phyloP scores from a whole-genome alignment of 2,113 vertebrate species.

The Zeus faber region DNA sequence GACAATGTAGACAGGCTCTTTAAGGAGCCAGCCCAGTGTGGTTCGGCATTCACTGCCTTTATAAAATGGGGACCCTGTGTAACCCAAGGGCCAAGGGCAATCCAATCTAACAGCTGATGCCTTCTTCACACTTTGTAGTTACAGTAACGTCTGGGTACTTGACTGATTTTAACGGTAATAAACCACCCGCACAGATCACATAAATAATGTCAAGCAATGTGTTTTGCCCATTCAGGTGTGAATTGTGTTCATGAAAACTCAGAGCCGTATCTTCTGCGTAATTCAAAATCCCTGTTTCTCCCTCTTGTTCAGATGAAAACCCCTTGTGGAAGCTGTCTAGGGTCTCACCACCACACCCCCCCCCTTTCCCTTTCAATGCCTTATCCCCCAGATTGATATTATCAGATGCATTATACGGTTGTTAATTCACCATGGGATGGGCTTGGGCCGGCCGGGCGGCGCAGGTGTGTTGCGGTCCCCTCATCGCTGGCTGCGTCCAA shows the following conservation, averaged over 20 bases:
- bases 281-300: conserved; percentile 39
- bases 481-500: conserved; percentile 61
- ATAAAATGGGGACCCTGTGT: conserved; percentile 32
- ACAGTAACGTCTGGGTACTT: conserved; percentile 70
- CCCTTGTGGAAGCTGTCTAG: conserved; percentile 44
- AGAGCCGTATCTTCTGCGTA: conserved; percentile 29
- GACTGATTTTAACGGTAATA: conserved; percentile 63
- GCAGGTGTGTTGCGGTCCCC: conserved; percentile 94
- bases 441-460: conserved; percentile 87
- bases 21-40: conserved; percentile 67
- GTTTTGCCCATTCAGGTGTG: conserved; percentile 54
- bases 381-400: conserved; percentile 91
- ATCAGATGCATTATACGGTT: conserved; percentile 99
- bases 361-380: conserved; percentile 56
- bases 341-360: conserved; percentile 40
- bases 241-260: conserved; percentile 59
- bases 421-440: conserved; percentile 99
- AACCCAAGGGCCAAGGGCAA: conserved; percentile 72
- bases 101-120: conserved; percentile 70
- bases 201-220: conserved; percentile 57
- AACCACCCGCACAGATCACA: conserved; percentile 41
- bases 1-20: conserved; percentile 69
- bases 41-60: conserved; percentile 64
- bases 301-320: conserved; percentile 26
- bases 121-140: conserved; percentile 58